phyloP scores from a whole-genome alignment of 2,888 invertebrate species.

The Philonicus albiceps region DNA sequence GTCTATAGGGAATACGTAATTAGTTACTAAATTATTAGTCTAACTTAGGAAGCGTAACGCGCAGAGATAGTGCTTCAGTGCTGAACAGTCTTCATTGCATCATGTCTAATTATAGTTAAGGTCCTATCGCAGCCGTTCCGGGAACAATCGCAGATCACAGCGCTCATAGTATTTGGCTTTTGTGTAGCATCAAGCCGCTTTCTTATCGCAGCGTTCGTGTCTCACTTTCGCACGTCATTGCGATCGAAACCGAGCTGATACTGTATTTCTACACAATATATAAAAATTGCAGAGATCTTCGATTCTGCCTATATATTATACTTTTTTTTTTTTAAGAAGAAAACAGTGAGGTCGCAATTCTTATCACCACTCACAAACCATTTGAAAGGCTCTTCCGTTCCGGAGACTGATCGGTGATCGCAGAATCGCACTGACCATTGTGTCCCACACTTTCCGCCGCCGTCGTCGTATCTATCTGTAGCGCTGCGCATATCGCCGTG shows the following conservation, averaged over 20 bases:
- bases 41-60: not conserved
- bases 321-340: not conserved
- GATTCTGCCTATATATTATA: not conserved
- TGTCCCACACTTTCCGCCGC: not conserved
- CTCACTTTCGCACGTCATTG: slow-evolving; percentile 19
- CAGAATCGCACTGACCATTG: not conserved
- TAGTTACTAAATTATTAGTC: slow-evolving; percentile 36
- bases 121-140: slow-evolving; percentile 29
- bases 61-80: not conserved
- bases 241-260: slow-evolving; percentile 5
- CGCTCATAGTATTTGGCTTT: slow-evolving; percentile 23
- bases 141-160: slow-evolving; percentile 4
- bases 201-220: slow-evolving; percentile 11
- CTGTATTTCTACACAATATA: not conserved
- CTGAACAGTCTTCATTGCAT: slow-evolving; percentile 27
- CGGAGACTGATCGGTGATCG: not conserved
- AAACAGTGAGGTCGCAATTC: not conserved
- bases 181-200: slow-evolving; percentile 2
- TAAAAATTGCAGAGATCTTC: slow-evolving; percentile 19
- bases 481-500: slow-evolving; percentile 3
- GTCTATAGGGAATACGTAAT: slow-evolving; percentile 29
- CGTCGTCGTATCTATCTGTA: not conserved
- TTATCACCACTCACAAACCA: slow-evolving; percentile 20
- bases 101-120: slow-evolving; percentile 40
- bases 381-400: slow-evolving; percentile 35